A percentile compares a stretch with the other conserved stretches of the same genome.
phyloP scores from a whole-genome alignment of 2,797 vertebrate genomes.

The Gastrophryne carolinensis region DNA sequence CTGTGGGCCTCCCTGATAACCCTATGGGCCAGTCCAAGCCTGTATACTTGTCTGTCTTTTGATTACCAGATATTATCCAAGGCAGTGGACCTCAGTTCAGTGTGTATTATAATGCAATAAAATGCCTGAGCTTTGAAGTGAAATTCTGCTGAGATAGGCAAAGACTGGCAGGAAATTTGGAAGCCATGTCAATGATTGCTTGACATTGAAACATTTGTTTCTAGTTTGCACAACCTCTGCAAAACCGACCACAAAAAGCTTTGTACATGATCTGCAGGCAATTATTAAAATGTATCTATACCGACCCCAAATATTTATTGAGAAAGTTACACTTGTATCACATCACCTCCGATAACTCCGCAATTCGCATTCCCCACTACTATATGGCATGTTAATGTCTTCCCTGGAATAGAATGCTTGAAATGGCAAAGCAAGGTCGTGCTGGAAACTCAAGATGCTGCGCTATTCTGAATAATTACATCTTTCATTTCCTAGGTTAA shows the following conservation, averaged over 20 bases:
- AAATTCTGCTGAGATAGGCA: conserved; percentile 41
- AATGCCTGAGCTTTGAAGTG: conserved; percentile 37
- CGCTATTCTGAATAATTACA: no score
- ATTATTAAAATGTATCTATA: conserved; percentile 33
- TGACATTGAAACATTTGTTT: conserved; percentile 51
- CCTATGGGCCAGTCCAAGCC: no score
- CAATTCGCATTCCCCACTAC: not conserved
- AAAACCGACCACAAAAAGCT: conserved; percentile 6
- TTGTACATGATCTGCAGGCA: conserved; percentile 23
- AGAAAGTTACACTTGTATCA: conserved; percentile 22
- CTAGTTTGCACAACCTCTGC: conserved; percentile 52
- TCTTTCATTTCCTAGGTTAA: no score
- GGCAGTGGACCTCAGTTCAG: conserved; percentile 24
- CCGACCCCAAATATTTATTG: conserved; percentile 12
- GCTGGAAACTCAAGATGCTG: not conserved
- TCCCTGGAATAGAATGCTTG: not conserved
- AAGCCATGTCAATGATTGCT: conserved; percentile 35
- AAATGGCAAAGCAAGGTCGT: not conserved
- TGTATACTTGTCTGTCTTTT: not conserved
- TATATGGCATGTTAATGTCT: not conserved
- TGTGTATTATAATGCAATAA: conserved; percentile 31
- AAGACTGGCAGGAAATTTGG: conserved; percentile 29
- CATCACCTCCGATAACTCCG: conserved; percentile 29
- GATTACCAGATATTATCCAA: not conserved
- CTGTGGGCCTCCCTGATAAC: no score